Evolutionary conservation across 2,797 vertebrate species (phyloP).

Genomic region (Tokudaia muenninki): DNA sequence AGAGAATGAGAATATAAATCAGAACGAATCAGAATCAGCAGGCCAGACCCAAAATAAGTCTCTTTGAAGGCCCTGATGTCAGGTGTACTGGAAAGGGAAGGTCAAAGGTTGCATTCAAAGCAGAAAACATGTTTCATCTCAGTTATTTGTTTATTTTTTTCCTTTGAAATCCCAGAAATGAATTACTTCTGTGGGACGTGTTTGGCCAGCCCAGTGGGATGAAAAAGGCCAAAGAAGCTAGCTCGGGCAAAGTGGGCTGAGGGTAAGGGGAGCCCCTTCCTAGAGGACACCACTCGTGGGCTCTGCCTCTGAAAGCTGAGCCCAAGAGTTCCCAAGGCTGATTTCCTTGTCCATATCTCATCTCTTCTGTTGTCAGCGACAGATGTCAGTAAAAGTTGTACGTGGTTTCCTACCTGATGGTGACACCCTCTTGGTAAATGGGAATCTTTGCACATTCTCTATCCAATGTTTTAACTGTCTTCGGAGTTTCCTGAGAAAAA

Average conservation of each 20-base stretch:
- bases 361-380: constrained; percentile 31
- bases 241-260: background rate
- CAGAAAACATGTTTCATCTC: constrained; percentile 69
- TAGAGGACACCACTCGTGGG: background rate
- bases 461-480: constrained; percentile 6
- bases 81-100: constrained; percentile 75
- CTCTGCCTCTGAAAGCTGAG: background rate
- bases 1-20: background rate
- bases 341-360: background rate
- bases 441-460: background rate
- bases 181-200: constrained; percentile 4
- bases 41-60: constrained; percentile 16
- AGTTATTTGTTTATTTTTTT: constrained; percentile 51
- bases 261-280: background rate
- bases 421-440: background rate
- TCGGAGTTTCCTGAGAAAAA: constrained; percentile 22
- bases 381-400: constrained; percentile 37
- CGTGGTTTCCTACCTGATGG: background rate
- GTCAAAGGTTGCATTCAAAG: constrained; percentile 74
- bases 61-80: constrained; percentile 47
- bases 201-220: constrained; percentile 21
- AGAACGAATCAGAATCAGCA: background rate
- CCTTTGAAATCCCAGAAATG: constrained; percentile 60
- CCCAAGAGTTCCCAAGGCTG: background rate
- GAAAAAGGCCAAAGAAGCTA: constrained; percentile 54